Percentiles rank a stretch among this genome's conserved stretches.
phyloP scores from a whole-genome alignment of 1,140 invertebrate genomes.

The Chelonus insularis region DNA sequence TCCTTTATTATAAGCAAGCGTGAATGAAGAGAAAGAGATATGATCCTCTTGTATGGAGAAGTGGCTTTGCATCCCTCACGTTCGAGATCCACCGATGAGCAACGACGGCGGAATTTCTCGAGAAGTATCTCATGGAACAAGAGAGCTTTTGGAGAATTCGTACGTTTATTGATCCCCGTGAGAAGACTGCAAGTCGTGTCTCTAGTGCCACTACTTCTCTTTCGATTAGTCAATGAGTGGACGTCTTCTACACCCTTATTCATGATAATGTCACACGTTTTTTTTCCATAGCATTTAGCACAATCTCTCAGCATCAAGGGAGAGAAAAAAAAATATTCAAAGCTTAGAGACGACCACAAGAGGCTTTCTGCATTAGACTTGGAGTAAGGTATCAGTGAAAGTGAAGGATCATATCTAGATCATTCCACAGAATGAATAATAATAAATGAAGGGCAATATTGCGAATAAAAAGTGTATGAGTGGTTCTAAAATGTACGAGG shows the following conservation, averaged over 20 bases:
- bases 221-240: conserved; percentile 27
- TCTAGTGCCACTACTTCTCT: conserved; percentile 15
- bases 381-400: background rate
- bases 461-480: background rate
- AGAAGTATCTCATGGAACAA: conserved; percentile 1
- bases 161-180: conserved; percentile 22
- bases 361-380: background rate
- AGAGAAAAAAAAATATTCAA: background rate
- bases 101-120: conserved; percentile 19
- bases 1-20: background rate
- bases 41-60: conserved; percentile 6
- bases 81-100: conserved; percentile 16
- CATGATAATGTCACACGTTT: background rate
- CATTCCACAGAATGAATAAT: background rate
- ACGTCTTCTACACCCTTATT: background rate
- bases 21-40: background rate
- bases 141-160: conserved; percentile 2
- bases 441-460: background rate
- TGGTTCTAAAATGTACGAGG: background rate
- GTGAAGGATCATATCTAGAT: background rate
- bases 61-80: conserved; percentile 2
- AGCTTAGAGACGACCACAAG: background rate
- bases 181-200: conserved; percentile 16
- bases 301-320: too few relatives aligned
- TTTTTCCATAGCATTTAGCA: too few relatives aligned